Percentiles rank a stretch among this genome's conserved stretches.
Conservation (phyloP, 2,888 invertebrate genomes). For the Drosophila paramelanica region DNA sequence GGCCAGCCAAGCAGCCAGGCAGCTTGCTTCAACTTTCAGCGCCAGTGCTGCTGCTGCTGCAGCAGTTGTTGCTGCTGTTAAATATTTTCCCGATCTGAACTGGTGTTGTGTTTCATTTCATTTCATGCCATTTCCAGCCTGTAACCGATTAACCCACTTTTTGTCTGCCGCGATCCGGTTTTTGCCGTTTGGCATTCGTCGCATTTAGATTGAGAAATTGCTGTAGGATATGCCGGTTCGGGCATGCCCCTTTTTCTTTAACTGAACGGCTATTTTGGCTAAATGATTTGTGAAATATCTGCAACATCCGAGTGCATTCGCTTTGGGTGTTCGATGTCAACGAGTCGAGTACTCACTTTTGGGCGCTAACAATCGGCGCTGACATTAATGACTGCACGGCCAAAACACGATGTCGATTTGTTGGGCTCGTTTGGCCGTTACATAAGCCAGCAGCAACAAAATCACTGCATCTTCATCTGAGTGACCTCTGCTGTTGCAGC, state of each 20-base stretch:
- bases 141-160: slow-evolving; percentile 75
- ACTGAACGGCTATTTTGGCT: not conserved
- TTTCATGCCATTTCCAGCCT: slow-evolving; percentile 63
- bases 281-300: slow-evolving; percentile 12
- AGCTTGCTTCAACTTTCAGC: slow-evolving; percentile 48
- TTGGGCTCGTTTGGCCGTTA: slow-evolving; percentile 26
- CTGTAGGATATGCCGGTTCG: slow-evolving; percentile 47
- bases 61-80: slow-evolving; percentile 20
- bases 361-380: slow-evolving; percentile 36
- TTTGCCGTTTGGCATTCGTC: slow-evolving; percentile 34
- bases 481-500: slow-evolving; percentile 7
- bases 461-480: slow-evolving; percentile 9
- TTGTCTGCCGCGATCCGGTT: slow-evolving; percentile 48
- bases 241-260: not conserved
- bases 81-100: slow-evolving; percentile 25
- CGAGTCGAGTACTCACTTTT: slow-evolving; percentile 5
- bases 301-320: slow-evolving; percentile 11
- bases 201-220: slow-evolving; percentile 47
- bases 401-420: slow-evolving; percentile 21
- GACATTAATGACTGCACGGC: slow-evolving; percentile 42
- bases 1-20: slow-evolving; percentile 20
- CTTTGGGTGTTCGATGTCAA: slow-evolving; percentile 19
- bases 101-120: slow-evolving; percentile 38
- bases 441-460: slow-evolving; percentile 24
- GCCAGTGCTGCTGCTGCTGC: slow-evolving; percentile 17